Evolutionary conservation across 2,888 invertebrate species (phyloP).

Genomic region (Villa cingulata): DNA sequence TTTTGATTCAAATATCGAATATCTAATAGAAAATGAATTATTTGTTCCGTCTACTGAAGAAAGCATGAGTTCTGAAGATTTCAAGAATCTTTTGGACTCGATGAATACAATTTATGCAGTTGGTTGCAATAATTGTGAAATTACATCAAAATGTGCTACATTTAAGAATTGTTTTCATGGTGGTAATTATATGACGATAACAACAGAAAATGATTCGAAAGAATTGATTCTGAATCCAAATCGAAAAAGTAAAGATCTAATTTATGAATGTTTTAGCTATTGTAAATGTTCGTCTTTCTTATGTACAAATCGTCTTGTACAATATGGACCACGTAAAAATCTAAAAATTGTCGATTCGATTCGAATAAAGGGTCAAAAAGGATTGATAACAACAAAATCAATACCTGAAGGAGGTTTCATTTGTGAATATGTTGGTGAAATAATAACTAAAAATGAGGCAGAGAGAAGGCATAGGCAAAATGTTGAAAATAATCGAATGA

Average conservation of each 20-base stretch:
- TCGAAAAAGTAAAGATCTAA: conserved; percentile 29
- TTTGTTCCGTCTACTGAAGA: conserved; percentile 15
- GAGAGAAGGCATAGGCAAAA: conserved; percentile 41
- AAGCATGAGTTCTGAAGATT: conserved; percentile 11
- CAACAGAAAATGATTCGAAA: conserved; percentile 15
- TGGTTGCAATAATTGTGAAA: conserved; percentile 14
- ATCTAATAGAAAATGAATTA: conserved; percentile 27
- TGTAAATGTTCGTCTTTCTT: conserved; percentile 43
- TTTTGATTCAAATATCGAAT: conserved; percentile 17
- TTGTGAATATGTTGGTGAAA: conserved; percentile 87
- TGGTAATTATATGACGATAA: conserved; percentile 26
- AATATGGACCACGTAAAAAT: conserved; percentile 51
- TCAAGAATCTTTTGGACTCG: conserved; percentile 14
- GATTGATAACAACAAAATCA: conserved; percentile 43
- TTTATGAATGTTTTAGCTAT: conserved; percentile 52
- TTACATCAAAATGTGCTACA: conserved; percentile 6
- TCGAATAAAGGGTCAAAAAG: conserved; percentile 46
- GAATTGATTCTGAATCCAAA: conserved; percentile 20
- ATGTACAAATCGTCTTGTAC: conserved; percentile 62
- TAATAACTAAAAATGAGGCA: conserved; percentile 57
- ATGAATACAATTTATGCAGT: conserved; percentile 24
- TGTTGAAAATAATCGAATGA: conserved; percentile 45
- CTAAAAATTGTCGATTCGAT: conserved; percentile 41
- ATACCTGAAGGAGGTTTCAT: conserved; percentile 58
- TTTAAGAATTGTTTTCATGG: conserved; percentile 28